Base-by-base conservation (phyloP, 2,113 vertebrate genomes). In the Nesospiza acunhae region DNA sequence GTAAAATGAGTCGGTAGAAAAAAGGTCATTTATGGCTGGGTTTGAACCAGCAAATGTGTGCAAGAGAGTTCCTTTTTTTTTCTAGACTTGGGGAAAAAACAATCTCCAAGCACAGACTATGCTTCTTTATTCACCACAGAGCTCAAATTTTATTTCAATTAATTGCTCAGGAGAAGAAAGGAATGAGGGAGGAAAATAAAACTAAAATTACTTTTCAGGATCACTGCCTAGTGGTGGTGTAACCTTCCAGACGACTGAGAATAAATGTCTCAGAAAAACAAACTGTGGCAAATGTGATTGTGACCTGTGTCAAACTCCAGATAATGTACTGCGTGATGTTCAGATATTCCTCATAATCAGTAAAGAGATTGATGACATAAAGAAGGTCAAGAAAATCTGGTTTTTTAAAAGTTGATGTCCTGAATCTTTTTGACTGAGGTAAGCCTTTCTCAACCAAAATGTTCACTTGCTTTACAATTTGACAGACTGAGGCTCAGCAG, bases 11-110 rank as follows among this genome's bases (percentile, higher is more conserved):
- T 11, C 30, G 31, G 26, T 67, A 3, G 78, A 67, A 62, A 42
- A 15, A 62, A 53, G 50, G 15, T 11, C 28, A 1, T 17, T 50
- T 46, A 33, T 11, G 4, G 20, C 19, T 77, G 20, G 6, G 7
- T 28, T 55, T 52, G 14, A 77, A 53, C 2, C 3, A 73, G 35
- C 12, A 55, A 56, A n/a, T 33, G 0, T 6, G 7, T 0, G 1
- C 12, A 56, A 41, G 21, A 64, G 3, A 9, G 1, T 15, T 46
- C 3, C 5, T 23, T 69, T 24, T 47, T 10, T 27, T 53, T 53
- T 53, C 18, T 59, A 39, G 24, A 33, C 11, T 21, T 76, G 21
- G 9, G 28, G 5, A 35, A 27, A n/a, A 37, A 49, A 2, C 7
- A 21, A 55, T 35, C 14, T 15, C 11, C 16, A 85, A 30, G 13